These are phyloP conservation scores for Sebastes cheni DNA, from an alignment of 2,797 vertebrate species.

Conservation along the genomic window DNA sequence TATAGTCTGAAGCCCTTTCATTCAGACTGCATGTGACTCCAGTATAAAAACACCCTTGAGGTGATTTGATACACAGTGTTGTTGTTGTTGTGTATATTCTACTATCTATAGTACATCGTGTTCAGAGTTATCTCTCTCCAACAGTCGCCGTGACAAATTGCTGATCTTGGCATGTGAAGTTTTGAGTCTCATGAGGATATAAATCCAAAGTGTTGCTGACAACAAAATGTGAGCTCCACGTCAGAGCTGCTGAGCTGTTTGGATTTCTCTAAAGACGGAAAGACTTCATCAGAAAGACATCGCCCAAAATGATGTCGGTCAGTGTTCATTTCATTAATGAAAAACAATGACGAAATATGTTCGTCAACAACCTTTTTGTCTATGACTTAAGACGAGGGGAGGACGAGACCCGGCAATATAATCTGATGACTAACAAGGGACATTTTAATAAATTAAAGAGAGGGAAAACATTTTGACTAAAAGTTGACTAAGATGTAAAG, in stretches of 20 bases:
- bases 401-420: no score
- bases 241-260: not conserved
- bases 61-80: not conserved
- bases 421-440: no score
- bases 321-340: not conserved
- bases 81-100: not conserved
- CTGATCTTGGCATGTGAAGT: not conserved
- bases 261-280: not conserved
- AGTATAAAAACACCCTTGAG: not conserved
- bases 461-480: no score
- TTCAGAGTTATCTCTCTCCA: not conserved
- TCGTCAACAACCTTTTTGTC: no score
- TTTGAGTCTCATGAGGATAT: not conserved
- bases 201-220: not conserved
- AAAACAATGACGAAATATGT: no score
- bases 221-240: not conserved
- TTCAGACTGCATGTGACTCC: not conserved
- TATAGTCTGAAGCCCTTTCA: not conserved
- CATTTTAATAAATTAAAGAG: no score
- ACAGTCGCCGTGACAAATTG: not conserved
- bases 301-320: not conserved
- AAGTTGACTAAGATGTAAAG: no score
- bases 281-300: not conserved
- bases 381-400: fast-evolving
- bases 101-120: not conserved